Conservation (phyloP, 2,888 invertebrate genomes). For the Fragum whitleyi region DNA sequence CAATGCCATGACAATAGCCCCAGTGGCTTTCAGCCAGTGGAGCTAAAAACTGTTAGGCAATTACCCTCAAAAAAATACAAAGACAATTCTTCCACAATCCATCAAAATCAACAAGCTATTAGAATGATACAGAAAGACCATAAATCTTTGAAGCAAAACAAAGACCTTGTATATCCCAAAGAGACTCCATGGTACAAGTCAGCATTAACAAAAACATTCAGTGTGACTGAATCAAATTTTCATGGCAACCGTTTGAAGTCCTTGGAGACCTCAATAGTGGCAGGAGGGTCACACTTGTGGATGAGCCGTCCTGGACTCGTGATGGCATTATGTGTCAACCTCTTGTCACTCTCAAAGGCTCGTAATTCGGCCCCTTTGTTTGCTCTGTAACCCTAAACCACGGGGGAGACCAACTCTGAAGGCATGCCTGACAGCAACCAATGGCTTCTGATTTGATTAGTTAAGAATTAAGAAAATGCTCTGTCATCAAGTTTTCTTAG, state of each 20-base stretch:
- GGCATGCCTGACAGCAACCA: constrained; percentile 24
- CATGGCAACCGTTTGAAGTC: constrained; percentile 13
- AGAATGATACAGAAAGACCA: neutral
- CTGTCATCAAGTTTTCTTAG: neutral
- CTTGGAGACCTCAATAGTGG: neutral
- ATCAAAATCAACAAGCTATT: constrained; percentile 1
- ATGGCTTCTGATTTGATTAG: constrained; percentile 12
- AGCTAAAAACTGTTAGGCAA: no score
- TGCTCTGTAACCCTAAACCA: constrained; percentile 17
- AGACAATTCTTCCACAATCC: neutral
- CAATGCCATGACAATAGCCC: no score
- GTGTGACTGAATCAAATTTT: constrained; percentile 6
- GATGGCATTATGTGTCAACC: constrained; percentile 10
- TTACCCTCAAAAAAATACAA: no score
- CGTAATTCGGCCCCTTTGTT: constrained; percentile 25
- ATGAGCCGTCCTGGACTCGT: neutral
- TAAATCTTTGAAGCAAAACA: neutral
- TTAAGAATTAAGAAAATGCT: neutral
- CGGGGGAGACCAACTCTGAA: neutral
- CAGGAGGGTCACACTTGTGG: constrained; percentile 22
- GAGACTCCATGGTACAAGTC: neutral
- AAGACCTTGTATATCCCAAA: neutral
- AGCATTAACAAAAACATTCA: neutral
- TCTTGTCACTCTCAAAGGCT: constrained; percentile 17
- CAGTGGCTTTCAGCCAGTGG: no score